Evolutionary conservation across 2,888 invertebrate species (phyloP).

Genomic region (Watsonalla cultraria): DNA sequence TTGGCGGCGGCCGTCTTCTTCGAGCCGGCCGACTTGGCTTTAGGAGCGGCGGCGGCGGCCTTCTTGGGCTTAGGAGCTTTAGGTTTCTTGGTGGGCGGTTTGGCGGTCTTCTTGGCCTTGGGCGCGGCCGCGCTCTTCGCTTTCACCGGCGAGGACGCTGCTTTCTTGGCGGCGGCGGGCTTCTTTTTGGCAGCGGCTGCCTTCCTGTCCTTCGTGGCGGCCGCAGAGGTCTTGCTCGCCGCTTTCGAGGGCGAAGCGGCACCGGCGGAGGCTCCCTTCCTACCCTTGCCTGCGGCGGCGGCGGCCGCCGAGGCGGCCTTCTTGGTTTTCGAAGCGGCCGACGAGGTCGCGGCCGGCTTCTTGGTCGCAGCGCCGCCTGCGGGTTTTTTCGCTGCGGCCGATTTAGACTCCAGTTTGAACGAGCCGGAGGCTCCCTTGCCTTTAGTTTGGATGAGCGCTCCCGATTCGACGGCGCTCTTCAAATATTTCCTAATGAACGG

Average conservation of each 20-base stretch:
- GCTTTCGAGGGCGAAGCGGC: constrained; percentile 20
- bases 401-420: constrained; percentile 51
- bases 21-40: constrained; percentile 53
- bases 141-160: constrained; percentile 16
- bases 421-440: constrained; percentile 74
- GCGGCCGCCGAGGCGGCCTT: constrained; percentile 14
- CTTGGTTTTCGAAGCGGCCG: constrained; percentile 18
- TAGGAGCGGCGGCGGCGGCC: constrained; percentile 29
- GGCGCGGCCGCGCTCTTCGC: constrained; percentile 26
- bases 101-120: constrained; percentile 44
- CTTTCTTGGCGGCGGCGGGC: neutral
- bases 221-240: constrained; percentile 8
- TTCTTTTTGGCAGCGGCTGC: constrained; percentile 6
- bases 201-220: constrained; percentile 21
- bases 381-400: constrained; percentile 13
- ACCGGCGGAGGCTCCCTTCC: constrained; percentile 21
- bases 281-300: constrained; percentile 8
- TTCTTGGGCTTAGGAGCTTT: constrained; percentile 8
- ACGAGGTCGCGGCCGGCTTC: constrained; percentile 18
- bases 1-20: constrained; percentile 37
- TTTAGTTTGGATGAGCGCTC: constrained; percentile 75
- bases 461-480: constrained; percentile 75
- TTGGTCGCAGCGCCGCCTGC: constrained; percentile 7
- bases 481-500: constrained; percentile 78
- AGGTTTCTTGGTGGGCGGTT: constrained; percentile 26